Percentiles rank a stretch among this genome's conserved stretches.
These are phyloP conservation scores for Triplophysa rosa DNA, from an alignment of 2,113 vertebrate species.

Conservation along the genomic window DNA sequence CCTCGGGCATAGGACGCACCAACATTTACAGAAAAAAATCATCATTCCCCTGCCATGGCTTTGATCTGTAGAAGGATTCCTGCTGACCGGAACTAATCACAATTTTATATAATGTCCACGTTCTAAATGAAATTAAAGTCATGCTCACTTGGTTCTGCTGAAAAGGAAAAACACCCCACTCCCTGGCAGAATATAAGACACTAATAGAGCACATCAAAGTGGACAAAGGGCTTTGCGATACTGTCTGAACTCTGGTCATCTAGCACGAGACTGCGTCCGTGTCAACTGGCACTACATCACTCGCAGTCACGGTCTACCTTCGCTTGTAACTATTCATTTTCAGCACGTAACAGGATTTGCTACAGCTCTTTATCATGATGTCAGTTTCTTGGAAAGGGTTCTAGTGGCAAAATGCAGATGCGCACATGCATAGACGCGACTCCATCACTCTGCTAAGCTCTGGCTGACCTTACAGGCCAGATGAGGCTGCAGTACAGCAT, in stretches of 20 bases:
- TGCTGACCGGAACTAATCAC: constrained; percentile 42
- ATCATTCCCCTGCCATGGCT: constrained; percentile 27
- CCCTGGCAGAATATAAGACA: neutral
- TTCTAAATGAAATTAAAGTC: constrained; percentile 41
- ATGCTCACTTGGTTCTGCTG: neutral
- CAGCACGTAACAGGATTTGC: constrained; percentile 21
- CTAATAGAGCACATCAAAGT: neutral
- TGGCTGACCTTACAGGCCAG: constrained; percentile 2
- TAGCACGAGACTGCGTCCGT: neutral
- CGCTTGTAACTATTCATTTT: constrained; percentile 3
- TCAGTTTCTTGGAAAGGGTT: constrained; percentile 20
- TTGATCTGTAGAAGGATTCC: constrained; percentile 31
- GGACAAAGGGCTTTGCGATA: neutral
- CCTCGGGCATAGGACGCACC: neutral
- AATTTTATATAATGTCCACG: constrained; percentile 27
- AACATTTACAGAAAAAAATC: constrained; percentile 28
- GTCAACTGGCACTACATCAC: neutral
- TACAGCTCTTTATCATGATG: constrained; percentile 38
- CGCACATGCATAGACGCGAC: constrained; percentile 1
- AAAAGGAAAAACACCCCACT: constrained; percentile 3
- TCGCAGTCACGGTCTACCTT: neutral
- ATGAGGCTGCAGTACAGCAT: constrained; percentile 21
- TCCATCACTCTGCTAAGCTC: neutral
- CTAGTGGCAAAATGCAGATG: constrained; percentile 15
- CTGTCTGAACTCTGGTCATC: neutral